Base-by-base conservation (phyloP, 2,888 invertebrate species). In the Leptinotarsa juncta region DNA sequence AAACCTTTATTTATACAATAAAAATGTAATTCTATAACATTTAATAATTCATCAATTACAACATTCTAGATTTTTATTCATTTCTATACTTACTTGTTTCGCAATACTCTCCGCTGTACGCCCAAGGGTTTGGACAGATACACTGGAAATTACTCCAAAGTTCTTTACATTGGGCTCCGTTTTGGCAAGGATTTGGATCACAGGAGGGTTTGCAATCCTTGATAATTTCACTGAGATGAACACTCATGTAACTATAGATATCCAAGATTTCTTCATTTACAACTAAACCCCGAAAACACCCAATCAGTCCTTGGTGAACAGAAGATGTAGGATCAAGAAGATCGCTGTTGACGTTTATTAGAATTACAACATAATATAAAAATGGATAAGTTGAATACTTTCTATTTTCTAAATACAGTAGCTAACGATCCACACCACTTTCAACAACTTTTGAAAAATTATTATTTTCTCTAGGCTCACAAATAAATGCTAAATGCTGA, bases 131-230 rank as follows among this genome's bases (percentile, higher is more conserved):
- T 81, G 94, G 94, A 88, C 98, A 98, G 79, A 95, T 94, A 86
- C 98, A 98, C 84, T 95, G 94, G 82, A 97, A 97, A 49, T 94
- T 94, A 77, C 96, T 96, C 97, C 97, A 97, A 0, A 95, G 89
- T 86, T 97, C 97, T 83, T 96, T 96, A 86, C 96, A 98, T 78
- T 92, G 92, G 0, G 96, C 97, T 65, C 94, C 96, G 86, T 98
- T 97, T 87, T 94, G 93, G 86, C 97, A 98, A 12, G 97, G 97
- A 85, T 96, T 96, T 0, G 97, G 96, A 79, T 96, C 96, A 88
- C 98, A 98, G 0, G 96, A 96, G 0, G 97, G 97, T 85, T 95
- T 96, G 86, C 98, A 98, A 85, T 97, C 96, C 86, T 95, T 95
- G 76, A 96, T 96, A 77, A 97, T 97, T 88, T 96, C 97, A 67